These are phyloP conservation scores for Actenoides hombroni DNA, from an alignment of 2,113 vertebrate genomes.

Conservation along the genomic window DNA sequence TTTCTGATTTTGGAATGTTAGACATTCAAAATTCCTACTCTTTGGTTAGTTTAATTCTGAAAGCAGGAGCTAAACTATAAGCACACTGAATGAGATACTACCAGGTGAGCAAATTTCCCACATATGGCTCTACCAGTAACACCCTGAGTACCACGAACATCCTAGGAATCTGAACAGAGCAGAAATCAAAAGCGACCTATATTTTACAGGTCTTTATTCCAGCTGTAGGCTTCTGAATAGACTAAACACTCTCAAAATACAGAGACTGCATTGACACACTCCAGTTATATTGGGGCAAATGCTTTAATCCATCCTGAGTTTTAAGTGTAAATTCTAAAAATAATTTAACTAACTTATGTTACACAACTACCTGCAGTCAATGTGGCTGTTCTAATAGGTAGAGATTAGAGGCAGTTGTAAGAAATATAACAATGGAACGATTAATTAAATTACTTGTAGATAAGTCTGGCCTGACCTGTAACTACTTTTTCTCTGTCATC, in stretches of 20 bases:
- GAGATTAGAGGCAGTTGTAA: background rate
- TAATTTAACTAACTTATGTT: background rate
- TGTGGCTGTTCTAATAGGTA: background rate
- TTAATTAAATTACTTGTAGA: background rate
- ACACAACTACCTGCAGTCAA: accelerated
- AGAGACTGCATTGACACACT: background rate
- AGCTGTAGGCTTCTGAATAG: background rate
- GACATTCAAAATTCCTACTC: background rate
- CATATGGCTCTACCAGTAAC: background rate
- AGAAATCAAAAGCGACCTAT: background rate
- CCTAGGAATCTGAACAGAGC: background rate
- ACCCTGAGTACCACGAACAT: background rate
- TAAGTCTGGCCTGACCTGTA: background rate
- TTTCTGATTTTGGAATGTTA: background rate
- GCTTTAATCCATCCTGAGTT: background rate
- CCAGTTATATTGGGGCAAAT: background rate
- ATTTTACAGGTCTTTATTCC: background rate
- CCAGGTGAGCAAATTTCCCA: background rate
- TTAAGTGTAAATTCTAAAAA: background rate
- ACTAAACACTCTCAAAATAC: background rate
- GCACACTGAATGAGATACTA: background rate
- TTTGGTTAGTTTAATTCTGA: background rate
- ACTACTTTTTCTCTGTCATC: background rate
- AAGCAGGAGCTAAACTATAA: background rate
- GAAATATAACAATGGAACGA: background rate